Conservation (phyloP, 1,140 invertebrate genomes). For the Lamellibrachia luymesi region DNA sequence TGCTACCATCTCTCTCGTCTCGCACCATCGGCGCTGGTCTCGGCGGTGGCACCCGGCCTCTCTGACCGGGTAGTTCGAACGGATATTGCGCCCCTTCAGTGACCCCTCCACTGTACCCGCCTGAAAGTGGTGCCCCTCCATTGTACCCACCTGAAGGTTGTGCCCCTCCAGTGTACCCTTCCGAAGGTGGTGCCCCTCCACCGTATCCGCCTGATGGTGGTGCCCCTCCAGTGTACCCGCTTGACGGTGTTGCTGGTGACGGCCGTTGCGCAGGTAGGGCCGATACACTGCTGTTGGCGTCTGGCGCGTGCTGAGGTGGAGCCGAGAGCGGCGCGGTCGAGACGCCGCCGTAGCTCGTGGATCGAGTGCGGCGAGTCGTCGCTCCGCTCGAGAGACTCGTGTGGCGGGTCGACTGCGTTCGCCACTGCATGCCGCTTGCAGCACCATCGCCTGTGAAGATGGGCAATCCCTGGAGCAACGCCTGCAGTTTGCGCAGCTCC, state of each 20-base stretch:
- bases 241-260: background rate
- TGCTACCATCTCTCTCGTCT: background rate
- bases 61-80: background rate
- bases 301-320: too few species aligned
- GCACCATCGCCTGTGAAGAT: conserved; percentile 20
- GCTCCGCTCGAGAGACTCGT: background rate
- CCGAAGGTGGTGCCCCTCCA: too few species aligned
- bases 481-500: conserved; percentile 25
- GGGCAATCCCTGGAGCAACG: conserved; percentile 21
- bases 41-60: background rate
- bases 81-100: background rate
- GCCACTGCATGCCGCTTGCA: conserved; percentile 11
- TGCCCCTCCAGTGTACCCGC: background rate
- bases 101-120: background rate
- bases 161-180: background rate
- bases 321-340: background rate
- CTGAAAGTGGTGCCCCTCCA: background rate
- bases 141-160: background rate
- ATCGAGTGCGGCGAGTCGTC: background rate
- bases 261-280: background rate
- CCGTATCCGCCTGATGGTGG: background rate
- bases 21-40: background rate
- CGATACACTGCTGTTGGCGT: background rate
- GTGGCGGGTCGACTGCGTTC: background rate
- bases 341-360: background rate